Percentiles rank a stretch among this genome's conserved stretches.
These are phyloP conservation scores for Ctena decussata DNA, from an alignment of 2,888 invertebrate species.

Conservation along the genomic window DNA sequence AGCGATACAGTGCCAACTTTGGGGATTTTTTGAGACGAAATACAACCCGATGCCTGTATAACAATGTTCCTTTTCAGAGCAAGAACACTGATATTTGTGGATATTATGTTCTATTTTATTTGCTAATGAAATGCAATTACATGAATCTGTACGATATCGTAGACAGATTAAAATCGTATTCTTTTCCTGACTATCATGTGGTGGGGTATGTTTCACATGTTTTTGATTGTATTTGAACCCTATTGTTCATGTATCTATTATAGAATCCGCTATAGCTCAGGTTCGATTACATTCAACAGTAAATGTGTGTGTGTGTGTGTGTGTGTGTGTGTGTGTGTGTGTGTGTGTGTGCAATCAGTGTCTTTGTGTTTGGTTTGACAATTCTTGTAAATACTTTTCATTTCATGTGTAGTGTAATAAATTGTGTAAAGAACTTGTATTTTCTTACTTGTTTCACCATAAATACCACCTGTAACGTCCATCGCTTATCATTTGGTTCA, in stretches of 20 bases:
- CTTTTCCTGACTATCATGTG: too few species aligned
- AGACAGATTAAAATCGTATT: background rate
- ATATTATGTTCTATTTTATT: conserved; percentile 23
- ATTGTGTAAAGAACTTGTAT: background rate
- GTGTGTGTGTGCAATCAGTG: background rate
- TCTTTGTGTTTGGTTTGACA: background rate
- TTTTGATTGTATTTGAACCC: too few species aligned
- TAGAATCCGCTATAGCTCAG: too few species aligned
- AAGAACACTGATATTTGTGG: conserved; percentile 5
- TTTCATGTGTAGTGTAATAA: background rate
- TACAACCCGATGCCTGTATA: background rate
- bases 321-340: background rate
- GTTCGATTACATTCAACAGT: too few species aligned
- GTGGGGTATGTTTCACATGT: too few species aligned
- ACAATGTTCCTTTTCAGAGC: background rate
- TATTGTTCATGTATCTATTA: too few species aligned
- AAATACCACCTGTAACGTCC: background rate
- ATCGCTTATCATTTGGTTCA: background rate
- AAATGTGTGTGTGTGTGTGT: background rate
- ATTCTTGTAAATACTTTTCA: background rate
- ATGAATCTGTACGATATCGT: background rate
- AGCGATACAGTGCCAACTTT: conserved; percentile 15
- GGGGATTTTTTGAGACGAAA: conserved; percentile 10
- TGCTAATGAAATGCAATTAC: conserved; percentile 21
- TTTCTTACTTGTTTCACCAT: background rate